These are phyloP conservation scores for Rattus rattus DNA, from an alignment of 2,113 vertebrate species.

Conservation along the genomic window DNA sequence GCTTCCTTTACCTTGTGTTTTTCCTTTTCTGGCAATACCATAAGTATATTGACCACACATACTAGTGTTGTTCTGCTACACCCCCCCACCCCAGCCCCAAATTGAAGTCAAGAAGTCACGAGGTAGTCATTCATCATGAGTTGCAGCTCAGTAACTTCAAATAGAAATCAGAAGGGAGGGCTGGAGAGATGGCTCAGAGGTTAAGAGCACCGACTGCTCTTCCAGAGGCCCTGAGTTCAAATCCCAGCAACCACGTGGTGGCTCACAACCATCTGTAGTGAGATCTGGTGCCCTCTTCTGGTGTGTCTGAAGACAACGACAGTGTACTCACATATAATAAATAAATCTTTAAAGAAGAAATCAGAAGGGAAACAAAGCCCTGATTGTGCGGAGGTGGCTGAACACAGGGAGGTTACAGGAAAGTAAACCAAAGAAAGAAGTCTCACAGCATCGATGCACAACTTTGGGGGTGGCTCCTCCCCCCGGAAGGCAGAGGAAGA, in stretches of 20 bases:
- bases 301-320: too few species aligned
- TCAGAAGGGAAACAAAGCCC: slow-evolving; percentile 48
- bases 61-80: slow-evolving; percentile 75
- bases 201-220: too few species aligned
- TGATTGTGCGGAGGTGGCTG: slow-evolving; percentile 10
- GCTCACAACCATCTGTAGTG: too few species aligned
- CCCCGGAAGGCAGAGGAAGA: not conserved
- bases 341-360: not conserved
- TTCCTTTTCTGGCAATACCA: slow-evolving; percentile 56
- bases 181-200: too few species aligned
- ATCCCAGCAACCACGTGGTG: too few species aligned
- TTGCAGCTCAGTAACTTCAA: slow-evolving; percentile 73
- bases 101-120: slow-evolving; percentile 75
- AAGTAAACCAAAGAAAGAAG: slow-evolving; percentile 35
- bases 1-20: not conserved
- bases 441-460: not conserved
- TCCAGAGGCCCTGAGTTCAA: too few species aligned
- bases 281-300: too few species aligned
- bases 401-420: not conserved
- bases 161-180: slow-evolving; percentile 59
- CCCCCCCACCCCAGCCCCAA: slow-evolving; percentile 40
- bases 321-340: too few species aligned
- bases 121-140: slow-evolving; percentile 77
- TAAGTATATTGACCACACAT: slow-evolving; percentile 76
- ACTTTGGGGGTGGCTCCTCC: not conserved